These are phyloP conservation scores for Agapostemon virescens DNA, from an alignment of 2,888 invertebrate genomes.

Conservation along the genomic window DNA sequence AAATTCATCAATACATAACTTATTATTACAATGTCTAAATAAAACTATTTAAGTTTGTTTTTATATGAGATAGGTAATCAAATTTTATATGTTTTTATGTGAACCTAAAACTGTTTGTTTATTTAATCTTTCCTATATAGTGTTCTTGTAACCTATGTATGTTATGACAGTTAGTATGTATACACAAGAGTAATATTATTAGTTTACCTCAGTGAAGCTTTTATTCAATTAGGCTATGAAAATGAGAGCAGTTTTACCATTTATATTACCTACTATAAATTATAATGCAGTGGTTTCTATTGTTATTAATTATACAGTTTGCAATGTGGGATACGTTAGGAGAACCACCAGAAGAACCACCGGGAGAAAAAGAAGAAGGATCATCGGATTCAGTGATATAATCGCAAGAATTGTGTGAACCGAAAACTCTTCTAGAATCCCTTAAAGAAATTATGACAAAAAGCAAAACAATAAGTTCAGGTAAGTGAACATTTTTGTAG, in stretches of 20 bases:
- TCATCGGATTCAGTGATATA: conserved; percentile 64
- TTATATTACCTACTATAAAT: conserved; percentile 37
- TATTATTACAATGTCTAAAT: background rate
- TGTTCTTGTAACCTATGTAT: conserved; percentile 44
- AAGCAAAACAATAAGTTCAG: conserved; percentile 78
- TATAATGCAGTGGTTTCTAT: conserved; percentile 74
- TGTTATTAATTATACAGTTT: conserved; percentile 75
- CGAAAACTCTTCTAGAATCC: conserved; percentile 74
- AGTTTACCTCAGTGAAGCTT: conserved; percentile 76
- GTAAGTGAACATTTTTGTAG: conserved; percentile 59
- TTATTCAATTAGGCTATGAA: conserved; percentile 78
- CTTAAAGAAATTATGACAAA: conserved; percentile 77
- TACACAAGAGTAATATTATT: conserved; percentile 75
- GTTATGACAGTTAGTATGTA: conserved; percentile 56
- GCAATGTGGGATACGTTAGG: conserved; percentile 76
- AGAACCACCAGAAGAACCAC: too few species aligned
- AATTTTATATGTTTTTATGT: background rate
- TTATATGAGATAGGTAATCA: background rate
- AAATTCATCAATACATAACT: background rate
- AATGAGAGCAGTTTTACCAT: conserved; percentile 74
- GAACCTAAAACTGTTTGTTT: background rate
- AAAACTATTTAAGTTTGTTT: background rate
- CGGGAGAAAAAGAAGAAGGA: conserved; percentile 70
- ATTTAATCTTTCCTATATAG: conserved; percentile 17
- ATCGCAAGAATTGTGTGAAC: conserved; percentile 71